Evolutionary conservation across 2,797 vertebrate genomes (phyloP), one percentile per base, ranked within the genome.

Genomic region (Hydrolagus colliei): DNA sequence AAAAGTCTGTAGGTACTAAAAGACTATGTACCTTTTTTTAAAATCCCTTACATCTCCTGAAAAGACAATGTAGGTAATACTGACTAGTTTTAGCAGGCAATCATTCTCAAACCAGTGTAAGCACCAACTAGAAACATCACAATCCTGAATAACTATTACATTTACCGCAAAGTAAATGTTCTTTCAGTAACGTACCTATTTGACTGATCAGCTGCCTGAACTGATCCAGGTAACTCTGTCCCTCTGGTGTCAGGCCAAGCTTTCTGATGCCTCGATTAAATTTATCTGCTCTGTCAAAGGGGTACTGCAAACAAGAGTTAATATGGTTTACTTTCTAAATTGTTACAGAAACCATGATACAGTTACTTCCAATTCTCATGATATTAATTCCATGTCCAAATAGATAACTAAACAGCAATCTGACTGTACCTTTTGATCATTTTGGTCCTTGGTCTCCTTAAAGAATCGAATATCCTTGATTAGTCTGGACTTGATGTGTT

Each of bases 381-480:
- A 5, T 5, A 52, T 52, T 2, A 52, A 52, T 52, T 52, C 41
- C 41, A 52, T 52, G 41, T 52, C 41, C 5, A 52, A 52, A 52
- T 52, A 52, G 41, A 52, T 52, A 52, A 52, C 41, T 52, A 52
- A 52, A 52, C 79, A 76, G 9, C 65, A 78, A 67, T 87, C 0
- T 11, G 11, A 78, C 74, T 87, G 20, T 93, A 98, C 98, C 96
- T 99, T 99, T 88, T 99, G 98, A 92, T 99, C 98, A 72, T 96
- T 96, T 93, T 99, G 96, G 91, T 99, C 98, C 88, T 99, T 99
- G 32, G 96, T 96, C 92, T 99, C 98, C 89, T 96, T 95, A 92
- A 99, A 99, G 95, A 98, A 99, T 75, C 98, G 95, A 87, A 99
- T 99, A 91, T 99, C 98, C 91, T 99, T 99, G 91, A 99, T 99